Percentiles rank a stretch among this genome's conserved stretches.
phyloP scores from a whole-genome alignment of 2,888 invertebrate genomes.

The Sesia bembeciformis region DNA sequence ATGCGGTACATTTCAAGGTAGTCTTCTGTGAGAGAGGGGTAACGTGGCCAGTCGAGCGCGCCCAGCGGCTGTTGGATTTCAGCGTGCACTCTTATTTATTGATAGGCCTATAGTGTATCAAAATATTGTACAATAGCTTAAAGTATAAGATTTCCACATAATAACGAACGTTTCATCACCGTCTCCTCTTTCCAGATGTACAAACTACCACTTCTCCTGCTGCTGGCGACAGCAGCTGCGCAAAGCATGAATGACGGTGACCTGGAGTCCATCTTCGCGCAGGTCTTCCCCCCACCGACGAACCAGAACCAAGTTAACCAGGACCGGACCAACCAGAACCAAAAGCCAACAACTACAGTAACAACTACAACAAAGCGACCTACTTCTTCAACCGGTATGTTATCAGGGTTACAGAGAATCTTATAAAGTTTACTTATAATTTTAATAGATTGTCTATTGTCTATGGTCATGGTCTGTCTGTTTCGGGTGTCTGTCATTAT shows the following conservation, averaged over 20 bases:
- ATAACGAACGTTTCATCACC: neutral
- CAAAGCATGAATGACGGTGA: slow-evolving; percentile 25
- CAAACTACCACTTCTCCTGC: slow-evolving; percentile 17
- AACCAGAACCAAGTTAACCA: neutral
- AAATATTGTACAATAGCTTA: too few relatives aligned
- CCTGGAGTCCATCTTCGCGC: slow-evolving; percentile 38
- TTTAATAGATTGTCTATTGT: too few relatives aligned
- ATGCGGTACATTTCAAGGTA: too few relatives aligned
- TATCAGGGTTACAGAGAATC: slow-evolving; percentile 3
- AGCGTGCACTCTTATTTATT: too few relatives aligned
- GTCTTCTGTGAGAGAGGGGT: too few relatives aligned
- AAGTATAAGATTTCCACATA: too few relatives aligned
- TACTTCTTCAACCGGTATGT: slow-evolving; percentile 17
- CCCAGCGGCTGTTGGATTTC: too few relatives aligned
- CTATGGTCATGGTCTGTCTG: too few relatives aligned
- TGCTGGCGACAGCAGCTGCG: slow-evolving; percentile 23
- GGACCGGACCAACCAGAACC: neutral
- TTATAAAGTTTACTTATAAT: too few relatives aligned
- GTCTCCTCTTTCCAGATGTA: slow-evolving; percentile 26
- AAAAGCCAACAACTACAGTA: neutral
- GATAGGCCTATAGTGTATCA: too few relatives aligned
- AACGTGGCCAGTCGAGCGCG: too few relatives aligned
- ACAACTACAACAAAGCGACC: neutral
- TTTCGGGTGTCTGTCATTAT: too few relatives aligned
- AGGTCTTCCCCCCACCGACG: slow-evolving; percentile 39